Evolutionary conservation across 2,888 invertebrate species (phyloP), one percentile per base, ranked within the genome.

Genomic region (Pseudanteris insignis): DNA sequence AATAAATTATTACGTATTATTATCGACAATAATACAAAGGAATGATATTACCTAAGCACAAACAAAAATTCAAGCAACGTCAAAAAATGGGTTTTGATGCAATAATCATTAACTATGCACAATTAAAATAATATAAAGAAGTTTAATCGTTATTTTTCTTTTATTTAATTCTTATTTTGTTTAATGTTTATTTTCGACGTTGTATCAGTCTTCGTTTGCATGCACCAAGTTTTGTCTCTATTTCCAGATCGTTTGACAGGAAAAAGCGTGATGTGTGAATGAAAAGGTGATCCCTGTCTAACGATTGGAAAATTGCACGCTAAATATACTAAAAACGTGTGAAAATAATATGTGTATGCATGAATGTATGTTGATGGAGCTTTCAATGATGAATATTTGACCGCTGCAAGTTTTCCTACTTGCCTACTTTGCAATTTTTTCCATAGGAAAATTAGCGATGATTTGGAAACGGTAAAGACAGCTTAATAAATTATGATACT

Each of bases 1-100:
- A 58, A 51, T 51, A 51, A 51, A 58, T 50, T 58, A 58, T 36
- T 26, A 26, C 29, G 69, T 65, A 69, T 71, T 67, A 68, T 67
- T 60, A 58, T 66, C 40, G 61, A 57, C 47, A 68, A 66, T 70
- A 69, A 69, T 74, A 72, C 67, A 54, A 73, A 47, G 76, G 73
- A 75, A 77, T 74, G 71, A 73, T 66, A 71, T 61, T 73, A 71
- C 58, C 68, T 71, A 70, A 44, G 36, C 36, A 60, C 53, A 60
- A 60, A 53, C 53, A 47, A 60, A 53, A 47, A 60, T 30, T 21
- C 18, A 59, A 54, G 60, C 60, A 61, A 61, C 60, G 60, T 54
- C 54, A 51, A 53, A 9, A 41, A 5, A 18, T n/a, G n/a, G n/a
- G n/a, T n/a, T n/a, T n/a, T n/a, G n/a, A n/a, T n/a, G n/a, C n/a